Base-by-base conservation (phyloP, 2,888 invertebrate species). In the Xylota sylvarum region DNA sequence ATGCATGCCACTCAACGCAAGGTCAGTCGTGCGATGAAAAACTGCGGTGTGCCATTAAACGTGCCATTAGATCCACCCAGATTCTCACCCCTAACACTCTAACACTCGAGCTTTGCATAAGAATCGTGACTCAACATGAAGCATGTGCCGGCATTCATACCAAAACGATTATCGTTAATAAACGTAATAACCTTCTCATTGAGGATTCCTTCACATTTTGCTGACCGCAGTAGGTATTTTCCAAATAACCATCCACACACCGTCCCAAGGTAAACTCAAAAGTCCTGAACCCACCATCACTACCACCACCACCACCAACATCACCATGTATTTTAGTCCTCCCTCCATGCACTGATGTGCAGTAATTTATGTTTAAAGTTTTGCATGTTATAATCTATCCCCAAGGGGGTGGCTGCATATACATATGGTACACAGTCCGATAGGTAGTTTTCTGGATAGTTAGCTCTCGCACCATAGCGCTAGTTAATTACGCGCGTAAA, bases 81-180 rank as follows among this genome's bases (percentile, higher is more conserved):
- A 35, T 65, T 40, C 48, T 14, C 60, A 46, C 12, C 19, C 55
- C 40, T 2, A 27, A 40, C 19, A 5, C n/a, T n/a, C n/a, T 4
- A 40, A 55, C 37, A 7, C 17, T 2, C 3, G n/a, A 43, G 19
- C 43, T 62, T 43, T 32, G 60, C 17, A 43, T 17, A 30, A 72
- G 17, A 65, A 62, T 65, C 72, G 56, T 72, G 65, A 30, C 72
- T 6, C 65, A 50, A 32, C 64, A 64, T 56, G 30, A 32, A 48
- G 43, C 62, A 70, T 78, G 78, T 78, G 78, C 78, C 70, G 62
- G 7, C 55, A 62, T 70, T 70, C 62, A 69, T 62, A 72, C 79
- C 79, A 64, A 80, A 80, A 37, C 72, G 79, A 80, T 80, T 80
- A 80, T 80, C 79, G 58, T 72, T 65, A 40, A 72, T 80, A 80